phyloP scores from a whole-genome alignment of 2,113 vertebrate species.

The Hylia prasina region DNA sequence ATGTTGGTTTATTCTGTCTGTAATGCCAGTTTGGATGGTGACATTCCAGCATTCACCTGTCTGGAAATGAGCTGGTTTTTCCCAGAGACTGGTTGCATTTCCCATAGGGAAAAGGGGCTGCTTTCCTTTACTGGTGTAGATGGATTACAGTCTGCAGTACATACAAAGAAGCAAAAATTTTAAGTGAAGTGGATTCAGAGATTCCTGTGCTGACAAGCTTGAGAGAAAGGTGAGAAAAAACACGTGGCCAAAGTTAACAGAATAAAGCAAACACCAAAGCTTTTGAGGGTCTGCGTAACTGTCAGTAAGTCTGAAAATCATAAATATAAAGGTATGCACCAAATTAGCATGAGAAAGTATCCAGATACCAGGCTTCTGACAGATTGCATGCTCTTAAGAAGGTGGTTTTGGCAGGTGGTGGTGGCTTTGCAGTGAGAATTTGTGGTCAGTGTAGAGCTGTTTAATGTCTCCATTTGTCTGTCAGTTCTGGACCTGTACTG shows the following conservation, averaged over 20 bases:
- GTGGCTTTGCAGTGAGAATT: neutral
- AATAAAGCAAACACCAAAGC: neutral
- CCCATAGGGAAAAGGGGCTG: neutral
- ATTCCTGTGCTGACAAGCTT: neutral
- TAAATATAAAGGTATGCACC: neutral
- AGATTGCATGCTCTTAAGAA: neutral
- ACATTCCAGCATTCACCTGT: neutral
- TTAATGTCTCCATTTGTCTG: neutral
- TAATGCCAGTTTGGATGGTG: neutral
- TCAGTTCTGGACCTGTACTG: neutral
- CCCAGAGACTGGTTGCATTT: neutral
- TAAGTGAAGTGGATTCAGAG: neutral
- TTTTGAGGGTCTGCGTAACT: neutral
- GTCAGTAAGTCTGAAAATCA: neutral
- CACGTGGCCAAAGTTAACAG: neutral
- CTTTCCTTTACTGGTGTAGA: neutral
- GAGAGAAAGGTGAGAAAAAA: constrained; percentile 3
- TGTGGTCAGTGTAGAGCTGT: neutral
- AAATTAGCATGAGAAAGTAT: neutral
- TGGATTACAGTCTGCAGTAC: neutral
- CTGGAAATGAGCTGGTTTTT: neutral
- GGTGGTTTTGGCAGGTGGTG: neutral
- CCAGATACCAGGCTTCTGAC: neutral
- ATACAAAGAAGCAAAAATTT: neutral
- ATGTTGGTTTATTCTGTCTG: neutral